Base-by-base conservation (phyloP, 1,140 invertebrate species). In the Metaphire vulgaris region DNA sequence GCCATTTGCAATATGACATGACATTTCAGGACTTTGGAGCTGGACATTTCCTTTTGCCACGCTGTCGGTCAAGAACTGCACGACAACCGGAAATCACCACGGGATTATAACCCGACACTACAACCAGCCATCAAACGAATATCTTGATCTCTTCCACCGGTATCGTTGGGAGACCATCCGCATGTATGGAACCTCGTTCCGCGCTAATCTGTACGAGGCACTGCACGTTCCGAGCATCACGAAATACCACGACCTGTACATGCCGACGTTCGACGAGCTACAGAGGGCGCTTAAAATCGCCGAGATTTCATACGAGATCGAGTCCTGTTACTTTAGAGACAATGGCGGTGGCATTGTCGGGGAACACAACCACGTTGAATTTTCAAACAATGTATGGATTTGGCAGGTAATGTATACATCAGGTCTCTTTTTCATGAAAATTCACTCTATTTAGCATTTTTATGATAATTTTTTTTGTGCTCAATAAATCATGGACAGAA, bases 91-190 rank as follows among this genome's bases (percentile, higher is more conserved):
- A 72, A 98, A 98, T 82, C 88, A 89, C 0, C 88, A 90, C 81
- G 96, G 96, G 15, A 87, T 98, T 31, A 90, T 91, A 29, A 91
- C 91, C 0, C 90, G 91, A 1, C 96, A 95, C 83, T 98, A 97
- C 83, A 97, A 97, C 85, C 83, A 83, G 72, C 85, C 84, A 16
- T 85, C 84, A 30, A 84, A 86, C 74, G 80, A 81, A 34, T 80
- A 83, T 75, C 70, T 83, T 29, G 83, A 85, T 75, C 76, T 86
- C 41, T 85, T 83, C 77, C 80, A 82, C 41, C 78, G 85, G 56
- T 79, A 82, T 33, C 79, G 79, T 69, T 73, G 82, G 72, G 85
- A 86, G 77, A 79, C 77, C 12, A 79, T 86, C 16, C 29, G 33
- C 31, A 75, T 78, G n/a, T 71, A 31, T 41, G 64, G 72, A 31